phyloP scores from a whole-genome alignment of 2,797 vertebrate genomes.

The Vipera latastei region DNA sequence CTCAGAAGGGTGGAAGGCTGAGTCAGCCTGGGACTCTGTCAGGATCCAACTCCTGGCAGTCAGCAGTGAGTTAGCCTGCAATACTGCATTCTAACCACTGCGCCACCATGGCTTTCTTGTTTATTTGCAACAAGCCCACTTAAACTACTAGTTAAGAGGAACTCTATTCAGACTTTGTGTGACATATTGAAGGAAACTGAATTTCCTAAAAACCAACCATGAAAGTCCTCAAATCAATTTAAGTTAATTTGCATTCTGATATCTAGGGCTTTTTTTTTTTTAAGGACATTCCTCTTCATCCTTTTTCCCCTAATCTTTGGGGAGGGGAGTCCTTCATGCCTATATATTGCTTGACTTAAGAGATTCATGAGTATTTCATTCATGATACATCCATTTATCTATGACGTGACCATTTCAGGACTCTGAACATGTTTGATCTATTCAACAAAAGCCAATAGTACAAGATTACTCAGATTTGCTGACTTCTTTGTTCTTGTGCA shows the following conservation, averaged over 20 bases:
- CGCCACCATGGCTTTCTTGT: neutral
- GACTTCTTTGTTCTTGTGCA: slow-evolving; percentile 4
- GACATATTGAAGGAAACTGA: neutral
- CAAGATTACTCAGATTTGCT: neutral
- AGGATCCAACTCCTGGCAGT: neutral
- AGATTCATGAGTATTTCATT: rapidly evolving
- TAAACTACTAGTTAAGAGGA: neutral
- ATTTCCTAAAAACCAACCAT: neutral
- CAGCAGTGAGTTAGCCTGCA: neutral
- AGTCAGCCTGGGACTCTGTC: neutral
- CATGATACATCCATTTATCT: neutral
- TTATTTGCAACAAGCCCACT: neutral
- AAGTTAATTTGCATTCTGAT: neutral
- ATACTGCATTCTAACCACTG: neutral
- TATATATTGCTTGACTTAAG: neutral
- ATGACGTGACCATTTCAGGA: neutral
- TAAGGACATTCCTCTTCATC: neutral
- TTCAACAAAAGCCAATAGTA: neutral
- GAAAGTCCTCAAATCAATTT: neutral
- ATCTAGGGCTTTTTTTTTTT: neutral
- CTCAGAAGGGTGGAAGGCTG: neutral
- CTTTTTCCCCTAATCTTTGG: rapidly evolving
- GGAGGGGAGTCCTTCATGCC: neutral
- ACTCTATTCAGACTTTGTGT: neutral
- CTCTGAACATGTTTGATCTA: neutral